phyloP scores from a whole-genome alignment of 2,113 vertebrate species.

The Hyperopisus bebe region DNA sequence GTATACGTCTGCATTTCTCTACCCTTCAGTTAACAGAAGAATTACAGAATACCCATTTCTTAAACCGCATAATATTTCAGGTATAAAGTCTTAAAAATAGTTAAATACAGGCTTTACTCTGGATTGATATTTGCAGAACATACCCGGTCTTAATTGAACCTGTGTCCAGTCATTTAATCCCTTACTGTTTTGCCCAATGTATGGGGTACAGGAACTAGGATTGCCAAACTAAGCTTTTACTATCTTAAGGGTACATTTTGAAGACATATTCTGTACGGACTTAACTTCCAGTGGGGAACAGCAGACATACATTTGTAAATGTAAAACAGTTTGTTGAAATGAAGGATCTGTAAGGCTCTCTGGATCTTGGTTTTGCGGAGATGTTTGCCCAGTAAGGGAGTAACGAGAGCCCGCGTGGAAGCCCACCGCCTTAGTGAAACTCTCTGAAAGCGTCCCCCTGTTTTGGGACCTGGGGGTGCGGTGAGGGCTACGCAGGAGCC shows the following conservation, averaged over 20 bases:
- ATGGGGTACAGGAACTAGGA: neutral
- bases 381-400: neutral
- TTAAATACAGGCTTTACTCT: neutral
- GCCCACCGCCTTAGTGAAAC: neutral
- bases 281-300: neutral
- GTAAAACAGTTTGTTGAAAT: neutral
- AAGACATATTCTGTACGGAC: neutral
- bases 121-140: neutral
- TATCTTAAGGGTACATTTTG: neutral
- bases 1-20: neutral
- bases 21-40: neutral
- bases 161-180: neutral
- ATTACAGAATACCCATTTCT: neutral
- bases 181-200: neutral
- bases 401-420: neutral
- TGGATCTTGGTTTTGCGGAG: neutral
- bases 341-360: neutral
- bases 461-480: neutral
- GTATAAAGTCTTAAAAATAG: neutral
- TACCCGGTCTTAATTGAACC: neutral
- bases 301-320: neutral
- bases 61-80: neutral
- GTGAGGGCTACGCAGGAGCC: neutral
- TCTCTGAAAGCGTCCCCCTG: neutral
- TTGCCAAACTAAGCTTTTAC: neutral